These are phyloP conservation scores for Steromphala cineraria DNA, from an alignment of 2,888 invertebrate species.

Conservation along the genomic window DNA sequence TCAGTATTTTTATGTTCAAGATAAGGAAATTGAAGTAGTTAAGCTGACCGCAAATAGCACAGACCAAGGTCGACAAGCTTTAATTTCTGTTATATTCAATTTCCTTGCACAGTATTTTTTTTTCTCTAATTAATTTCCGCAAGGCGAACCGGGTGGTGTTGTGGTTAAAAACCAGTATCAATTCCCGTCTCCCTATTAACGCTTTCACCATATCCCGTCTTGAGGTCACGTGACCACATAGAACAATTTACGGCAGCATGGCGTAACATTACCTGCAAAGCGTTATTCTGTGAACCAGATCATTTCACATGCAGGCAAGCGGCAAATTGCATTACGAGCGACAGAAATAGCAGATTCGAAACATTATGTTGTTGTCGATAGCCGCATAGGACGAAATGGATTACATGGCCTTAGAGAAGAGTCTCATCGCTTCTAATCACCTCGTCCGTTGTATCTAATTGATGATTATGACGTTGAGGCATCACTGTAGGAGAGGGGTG, in stretches of 20 bases:
- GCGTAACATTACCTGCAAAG: not conserved
- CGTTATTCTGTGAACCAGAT: not conserved
- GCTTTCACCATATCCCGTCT: not conserved
- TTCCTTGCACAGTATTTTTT: not conserved
- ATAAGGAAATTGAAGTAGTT: not conserved
- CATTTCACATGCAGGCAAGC: not conserved
- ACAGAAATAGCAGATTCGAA: not conserved
- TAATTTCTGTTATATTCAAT: conserved; percentile 17
- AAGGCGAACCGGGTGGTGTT: conserved; percentile 9
- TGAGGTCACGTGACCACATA: not conserved
- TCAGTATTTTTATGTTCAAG: too few relatives aligned
- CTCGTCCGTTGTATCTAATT: not conserved
- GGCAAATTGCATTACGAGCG: not conserved
- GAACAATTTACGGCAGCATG: not conserved
- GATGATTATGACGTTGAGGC: not conserved
- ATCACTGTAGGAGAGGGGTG: not conserved
- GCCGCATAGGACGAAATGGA: not conserved
- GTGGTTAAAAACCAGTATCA: not conserved
- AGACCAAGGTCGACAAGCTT: not conserved
- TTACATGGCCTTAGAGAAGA: not conserved
- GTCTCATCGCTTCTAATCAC: not conserved
- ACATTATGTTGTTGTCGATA: not conserved
- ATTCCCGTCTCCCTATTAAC: not conserved
- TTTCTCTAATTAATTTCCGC: conserved; percentile 18
- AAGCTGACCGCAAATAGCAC: not conserved